Evolutionary conservation across 2,113 vertebrate genomes (phyloP).

Genomic region (Macquaria ambigua): DNA sequence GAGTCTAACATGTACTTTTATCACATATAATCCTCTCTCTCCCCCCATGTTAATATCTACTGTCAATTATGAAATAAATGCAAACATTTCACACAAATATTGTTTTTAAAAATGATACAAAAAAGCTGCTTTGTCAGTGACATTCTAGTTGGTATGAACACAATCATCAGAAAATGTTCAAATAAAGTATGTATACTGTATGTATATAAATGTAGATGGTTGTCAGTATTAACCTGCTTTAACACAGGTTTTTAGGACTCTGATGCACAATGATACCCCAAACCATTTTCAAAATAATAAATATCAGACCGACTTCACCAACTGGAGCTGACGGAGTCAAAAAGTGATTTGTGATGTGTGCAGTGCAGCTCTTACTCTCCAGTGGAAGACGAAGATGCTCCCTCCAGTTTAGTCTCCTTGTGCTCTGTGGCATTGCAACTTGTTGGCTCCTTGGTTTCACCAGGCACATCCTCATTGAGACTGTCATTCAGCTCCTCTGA

Average conservation of each 20-base stretch:
- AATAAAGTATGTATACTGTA: no score
- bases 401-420: conserved; percentile 57
- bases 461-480: conserved; percentile 39
- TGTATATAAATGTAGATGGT: no score
- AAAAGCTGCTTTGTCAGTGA: no score
- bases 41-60: neutral
- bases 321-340: no score
- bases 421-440: conserved; percentile 28
- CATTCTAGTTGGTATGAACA: no score
- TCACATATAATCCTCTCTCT: neutral
- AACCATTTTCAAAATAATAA: no score
- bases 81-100: neutral
- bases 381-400: conserved; percentile 65
- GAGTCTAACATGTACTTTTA: neutral
- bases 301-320: no score
- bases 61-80: neutral
- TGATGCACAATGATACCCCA: no score
- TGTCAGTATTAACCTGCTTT: no score
- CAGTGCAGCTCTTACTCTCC: conserved; percentile 70
- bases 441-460: conserved; percentile 19
- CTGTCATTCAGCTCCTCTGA: conserved; percentile 60
- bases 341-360: no score
- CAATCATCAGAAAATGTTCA: no score
- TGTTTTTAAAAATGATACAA: neutral
- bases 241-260: no score